Evolutionary conservation across 2,113 vertebrate genomes (phyloP).

Genomic region (Malurus melanocephalus): DNA sequence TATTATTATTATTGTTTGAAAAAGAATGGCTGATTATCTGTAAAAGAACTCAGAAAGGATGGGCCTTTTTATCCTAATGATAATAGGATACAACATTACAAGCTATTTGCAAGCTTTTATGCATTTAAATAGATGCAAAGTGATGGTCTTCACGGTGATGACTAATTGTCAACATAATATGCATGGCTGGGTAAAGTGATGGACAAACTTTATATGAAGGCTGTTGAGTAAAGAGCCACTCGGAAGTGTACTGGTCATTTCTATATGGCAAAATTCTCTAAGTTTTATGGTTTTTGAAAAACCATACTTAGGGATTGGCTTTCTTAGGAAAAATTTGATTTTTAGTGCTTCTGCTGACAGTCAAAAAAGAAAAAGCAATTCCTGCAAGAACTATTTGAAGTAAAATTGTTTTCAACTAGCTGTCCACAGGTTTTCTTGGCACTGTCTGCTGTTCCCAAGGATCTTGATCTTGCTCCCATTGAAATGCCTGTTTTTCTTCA

Average conservation of each 20-base stretch:
- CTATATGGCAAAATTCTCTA: fast-evolving
- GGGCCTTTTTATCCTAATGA: not conserved
- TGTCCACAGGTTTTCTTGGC: slow-evolving; percentile 41
- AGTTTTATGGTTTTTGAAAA: not conserved
- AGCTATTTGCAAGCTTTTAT: not conserved
- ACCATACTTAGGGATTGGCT: not conserved
- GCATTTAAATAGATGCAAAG: not conserved
- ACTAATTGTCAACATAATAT: not conserved
- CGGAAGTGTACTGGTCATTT: not conserved
- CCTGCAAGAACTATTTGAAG: not conserved
- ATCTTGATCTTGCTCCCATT: not conserved
- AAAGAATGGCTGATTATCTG: not conserved
- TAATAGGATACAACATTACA: not conserved
- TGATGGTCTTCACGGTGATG: not conserved
- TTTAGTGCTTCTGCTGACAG: not conserved
- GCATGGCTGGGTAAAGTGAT: not conserved
- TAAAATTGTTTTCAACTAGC: slow-evolving; percentile 31
- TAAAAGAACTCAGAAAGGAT: not conserved
- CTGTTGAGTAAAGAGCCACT: not conserved
- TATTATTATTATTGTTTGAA: not conserved
- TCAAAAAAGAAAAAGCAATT: not conserved
- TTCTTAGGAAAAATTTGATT: not conserved
- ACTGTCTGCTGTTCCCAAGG: not conserved
- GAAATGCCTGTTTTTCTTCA: not conserved
- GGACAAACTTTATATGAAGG: not conserved